These are phyloP conservation scores for Rhimphoctona megacephalus DNA, from an alignment of 2,888 invertebrate species.

Conservation along the genomic window DNA sequence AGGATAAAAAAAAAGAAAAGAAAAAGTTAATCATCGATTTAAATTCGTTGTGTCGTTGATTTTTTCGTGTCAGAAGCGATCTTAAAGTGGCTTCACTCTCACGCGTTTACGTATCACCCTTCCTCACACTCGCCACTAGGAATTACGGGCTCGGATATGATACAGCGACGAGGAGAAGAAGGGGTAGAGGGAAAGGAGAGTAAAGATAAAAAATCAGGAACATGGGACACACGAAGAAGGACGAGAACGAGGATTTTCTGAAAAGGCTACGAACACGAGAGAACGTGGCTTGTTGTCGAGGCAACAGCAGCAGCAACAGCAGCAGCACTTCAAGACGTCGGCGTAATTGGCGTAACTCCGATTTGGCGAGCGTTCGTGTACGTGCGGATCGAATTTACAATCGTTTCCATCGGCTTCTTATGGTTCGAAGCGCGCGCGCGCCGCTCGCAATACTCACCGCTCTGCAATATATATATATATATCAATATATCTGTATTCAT, in stretches of 20 bases:
- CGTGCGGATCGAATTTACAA: constrained; percentile 70
- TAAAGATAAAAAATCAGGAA: constrained; percentile 47
- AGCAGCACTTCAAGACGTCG: constrained; percentile 61
- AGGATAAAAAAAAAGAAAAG: background rate
- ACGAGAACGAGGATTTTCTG: constrained; percentile 63
- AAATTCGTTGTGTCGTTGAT: constrained; percentile 67
- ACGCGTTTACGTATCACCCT: constrained; percentile 22
- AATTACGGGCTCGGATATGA: constrained; percentile 22
- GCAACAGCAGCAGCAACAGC: constrained; percentile 33
- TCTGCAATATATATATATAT: constrained; percentile 23
- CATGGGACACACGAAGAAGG: constrained; percentile 52
- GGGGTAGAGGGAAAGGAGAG: background rate
- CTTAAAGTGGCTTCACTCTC: constrained; percentile 25
- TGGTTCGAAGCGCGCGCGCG: constrained; percentile 55
- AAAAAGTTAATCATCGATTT: constrained; percentile 70
- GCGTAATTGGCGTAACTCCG: constrained; percentile 70
- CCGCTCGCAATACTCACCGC: constrained; percentile 33
- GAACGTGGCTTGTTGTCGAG: constrained; percentile 40
- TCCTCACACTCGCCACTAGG: constrained; percentile 23
- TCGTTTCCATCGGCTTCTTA: constrained; percentile 67
- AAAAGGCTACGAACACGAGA: constrained; percentile 53
- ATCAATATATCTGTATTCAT: constrained; percentile 13
- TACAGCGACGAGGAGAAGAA: background rate
- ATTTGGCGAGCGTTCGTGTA: constrained; percentile 64
- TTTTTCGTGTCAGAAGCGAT: constrained; percentile 39